Evolutionary conservation across 2,113 vertebrate species (phyloP), one percentile per base, ranked within the genome.

Genomic region (Anguilla rostrata): DNA sequence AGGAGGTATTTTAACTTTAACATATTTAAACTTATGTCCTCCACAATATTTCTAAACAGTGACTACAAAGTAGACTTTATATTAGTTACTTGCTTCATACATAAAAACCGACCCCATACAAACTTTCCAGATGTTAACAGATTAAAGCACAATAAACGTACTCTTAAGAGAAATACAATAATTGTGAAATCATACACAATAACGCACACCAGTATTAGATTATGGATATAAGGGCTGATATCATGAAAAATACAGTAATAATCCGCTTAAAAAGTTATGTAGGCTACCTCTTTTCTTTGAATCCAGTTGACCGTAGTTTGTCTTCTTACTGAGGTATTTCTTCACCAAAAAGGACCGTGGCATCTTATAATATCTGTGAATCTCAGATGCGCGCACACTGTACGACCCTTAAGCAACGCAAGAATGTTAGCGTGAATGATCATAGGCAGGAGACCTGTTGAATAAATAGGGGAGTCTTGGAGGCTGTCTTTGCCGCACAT

Each of bases 331-430:
- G 40, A 92, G 89, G 46, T 91, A 92, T 78, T 92, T 93, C 89
- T 94, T 94, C 39, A 94, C 93, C 20, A 94, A 29, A 87, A 94
- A 94, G 1, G 94, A 94, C 18, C 93, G 91, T 86, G 94, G 94
- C 94, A 94, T 94, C 87, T 85, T 84, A 39, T 41, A 43, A 79
- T 60, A 46, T 83, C 16, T 41, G n/a, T 46, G 53, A 12, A 82
- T 39, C 78, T 41, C 39, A 53, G 81, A 82, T 82, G 78, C 46
- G 66, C 78, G 39, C 78, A 66, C 71, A 46, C 12, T 56, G n/a
- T 53, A n/a, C 16, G 41, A 16, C 53, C 26, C 57, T 43, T 49
- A 11, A 11, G 41, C 80, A 80, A 78, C 57, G 80, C 80, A 63
- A 78, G 78, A 85, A 84, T 79, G n/a, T 41, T 3, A 8, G 84